Conservation (phyloP, 2,113 vertebrate genomes). For the Neoarius graeffei region DNA sequence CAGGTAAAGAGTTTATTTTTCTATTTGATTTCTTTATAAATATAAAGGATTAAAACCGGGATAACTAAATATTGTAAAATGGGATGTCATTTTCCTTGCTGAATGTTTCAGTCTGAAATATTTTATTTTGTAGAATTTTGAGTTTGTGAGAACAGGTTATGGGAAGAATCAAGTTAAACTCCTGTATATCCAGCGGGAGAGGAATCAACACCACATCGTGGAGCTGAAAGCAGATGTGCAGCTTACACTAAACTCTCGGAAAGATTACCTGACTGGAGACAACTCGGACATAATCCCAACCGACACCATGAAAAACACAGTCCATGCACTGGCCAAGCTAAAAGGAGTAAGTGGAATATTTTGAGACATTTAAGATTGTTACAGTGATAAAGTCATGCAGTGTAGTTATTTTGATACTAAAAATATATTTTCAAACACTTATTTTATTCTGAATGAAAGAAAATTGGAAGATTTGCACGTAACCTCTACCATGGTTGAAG, state of each 20-base stretch:
- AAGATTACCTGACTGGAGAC: conserved; percentile 85
- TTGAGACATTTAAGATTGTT: not conserved
- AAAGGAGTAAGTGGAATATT: conserved; percentile 79
- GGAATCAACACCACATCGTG: conserved; percentile 78
- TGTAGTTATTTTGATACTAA: not conserved
- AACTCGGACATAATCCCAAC: conserved; percentile 93
- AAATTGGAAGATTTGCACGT: not conserved
- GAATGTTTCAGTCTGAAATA: not conserved
- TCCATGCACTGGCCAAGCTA: conserved; percentile 87
- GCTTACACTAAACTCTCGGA: conserved; percentile 81
- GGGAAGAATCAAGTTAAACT: conserved; percentile 91
- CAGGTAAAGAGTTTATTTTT: conserved; percentile 58
- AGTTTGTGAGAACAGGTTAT: conserved; percentile 89
- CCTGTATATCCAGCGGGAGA: conserved; percentile 78
- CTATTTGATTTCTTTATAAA: not conserved
- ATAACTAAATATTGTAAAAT: not conserved
- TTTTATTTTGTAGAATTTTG: conserved; percentile 75
- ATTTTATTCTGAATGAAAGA: not conserved
- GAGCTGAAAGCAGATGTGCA: conserved; percentile 85
- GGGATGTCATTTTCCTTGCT: not conserved
- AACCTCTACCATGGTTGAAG: not conserved
- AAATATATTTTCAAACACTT: not conserved
- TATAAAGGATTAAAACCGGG: not conserved
- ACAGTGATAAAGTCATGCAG: not conserved
- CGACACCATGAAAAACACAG: conserved; percentile 95